A percentile compares a stretch with the other conserved stretches of the same genome.
Conservation (phyloP, 2,888 invertebrate species). For the Heliconius charithonia region DNA sequence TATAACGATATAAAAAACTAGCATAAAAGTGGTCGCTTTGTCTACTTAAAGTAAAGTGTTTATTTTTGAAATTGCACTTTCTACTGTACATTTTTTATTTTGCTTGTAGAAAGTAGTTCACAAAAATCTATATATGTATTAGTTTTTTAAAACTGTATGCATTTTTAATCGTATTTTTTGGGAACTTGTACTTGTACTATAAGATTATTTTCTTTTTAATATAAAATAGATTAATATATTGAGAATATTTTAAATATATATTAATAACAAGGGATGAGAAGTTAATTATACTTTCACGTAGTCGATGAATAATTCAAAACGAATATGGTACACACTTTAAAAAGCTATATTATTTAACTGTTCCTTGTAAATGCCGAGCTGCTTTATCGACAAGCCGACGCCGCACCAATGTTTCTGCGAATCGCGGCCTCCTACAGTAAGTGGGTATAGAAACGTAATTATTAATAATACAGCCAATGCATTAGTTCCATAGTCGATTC, state of each 20-base stretch:
- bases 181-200: neutral
- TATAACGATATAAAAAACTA: conserved; percentile 31
- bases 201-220: neutral
- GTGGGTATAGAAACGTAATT: conserved; percentile 67
- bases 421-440: conserved; percentile 67
- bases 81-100: neutral
- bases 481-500: neutral
- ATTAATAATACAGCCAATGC: conserved; percentile 63
- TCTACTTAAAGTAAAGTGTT: conserved; percentile 13
- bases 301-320: neutral
- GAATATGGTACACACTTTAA: conserved; percentile 10
- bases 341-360: conserved; percentile 58
- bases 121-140: too few species aligned
- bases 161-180: neutral
- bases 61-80: conserved; percentile 9
- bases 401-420: conserved; percentile 76
- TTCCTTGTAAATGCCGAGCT: conserved; percentile 58
- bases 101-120: neutral
- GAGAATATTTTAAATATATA: neutral
- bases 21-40: conserved; percentile 16
- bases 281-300: neutral
- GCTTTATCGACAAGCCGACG: conserved; percentile 65
- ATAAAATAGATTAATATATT: neutral
- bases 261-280: neutral
- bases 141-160: too few species aligned